These are phyloP conservation scores for Dendrolimus kikuchii DNA, from an alignment of 1,140 invertebrate genomes.

Conservation along the genomic window DNA sequence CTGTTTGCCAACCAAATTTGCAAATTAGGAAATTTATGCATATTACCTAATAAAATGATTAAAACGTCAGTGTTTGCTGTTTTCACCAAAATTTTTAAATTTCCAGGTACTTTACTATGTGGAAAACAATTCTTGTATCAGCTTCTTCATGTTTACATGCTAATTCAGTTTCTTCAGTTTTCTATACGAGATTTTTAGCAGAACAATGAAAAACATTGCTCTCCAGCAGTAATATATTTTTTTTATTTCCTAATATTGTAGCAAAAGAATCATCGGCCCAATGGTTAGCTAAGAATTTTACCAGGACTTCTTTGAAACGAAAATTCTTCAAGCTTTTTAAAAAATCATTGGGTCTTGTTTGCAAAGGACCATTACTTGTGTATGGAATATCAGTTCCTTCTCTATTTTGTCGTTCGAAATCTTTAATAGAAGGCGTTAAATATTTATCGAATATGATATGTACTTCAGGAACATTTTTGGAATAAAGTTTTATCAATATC, in stretches of 20 bases:
- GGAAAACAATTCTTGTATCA: constrained; percentile 33
- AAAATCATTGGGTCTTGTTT: constrained; percentile 37
- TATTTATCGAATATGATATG: constrained; percentile 43
- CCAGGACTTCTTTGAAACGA: constrained; percentile 40
- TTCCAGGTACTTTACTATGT: constrained; percentile 20
- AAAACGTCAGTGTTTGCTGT: constrained; percentile 36
- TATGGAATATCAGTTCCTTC: constrained; percentile 32
- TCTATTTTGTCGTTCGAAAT: constrained; percentile 32
- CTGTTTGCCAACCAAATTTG: constrained; percentile 29
- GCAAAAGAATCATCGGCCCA: constrained; percentile 32
- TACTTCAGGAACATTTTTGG: constrained; percentile 16
- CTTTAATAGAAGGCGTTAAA: constrained; percentile 41
- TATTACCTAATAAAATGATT: constrained; percentile 39
- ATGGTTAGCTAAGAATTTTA: constrained; percentile 34
- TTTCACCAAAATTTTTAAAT: constrained; percentile 28
- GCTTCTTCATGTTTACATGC: constrained; percentile 38
- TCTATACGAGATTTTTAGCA: constrained; percentile 16
- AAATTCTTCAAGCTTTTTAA: constrained; percentile 34
- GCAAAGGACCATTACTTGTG: constrained; percentile 27
- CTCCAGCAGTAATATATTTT: constrained; percentile 26
- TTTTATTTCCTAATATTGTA: constrained; percentile 36
- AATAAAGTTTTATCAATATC: constrained; percentile 27
- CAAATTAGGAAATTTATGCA: constrained; percentile 27
- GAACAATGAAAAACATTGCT: constrained; percentile 24
- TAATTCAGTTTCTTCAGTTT: constrained; percentile 29